A percentile compares a stretch with the other conserved stretches of the same genome.
Evolutionary conservation across 2,797 vertebrate genomes (phyloP).

Genomic region (Acanthis flammea): DNA sequence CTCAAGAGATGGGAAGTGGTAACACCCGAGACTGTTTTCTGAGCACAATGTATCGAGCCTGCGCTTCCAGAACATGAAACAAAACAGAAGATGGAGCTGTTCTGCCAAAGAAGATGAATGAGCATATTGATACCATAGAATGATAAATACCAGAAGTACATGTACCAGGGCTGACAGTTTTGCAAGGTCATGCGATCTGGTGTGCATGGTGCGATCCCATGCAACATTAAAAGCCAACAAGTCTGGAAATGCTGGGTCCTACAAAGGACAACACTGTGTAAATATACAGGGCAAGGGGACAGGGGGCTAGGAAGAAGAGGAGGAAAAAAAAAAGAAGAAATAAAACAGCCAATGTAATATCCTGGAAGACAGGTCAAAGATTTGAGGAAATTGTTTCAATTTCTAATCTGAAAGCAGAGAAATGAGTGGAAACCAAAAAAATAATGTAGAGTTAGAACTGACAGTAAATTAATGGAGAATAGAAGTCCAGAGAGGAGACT

Average conservation of each 20-base stretch:
- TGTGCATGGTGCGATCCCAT: not conserved
- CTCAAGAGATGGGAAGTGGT: not conserved
- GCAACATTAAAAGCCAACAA: not conserved
- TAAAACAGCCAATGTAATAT: not conserved
- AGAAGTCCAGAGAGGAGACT: not conserved
- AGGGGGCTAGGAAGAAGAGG: not conserved
- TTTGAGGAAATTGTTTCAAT: not conserved
- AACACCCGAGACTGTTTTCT: not conserved
- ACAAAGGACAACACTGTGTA: not conserved
- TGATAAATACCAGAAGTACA: not conserved
- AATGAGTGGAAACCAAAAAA: not conserved
- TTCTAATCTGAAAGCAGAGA: not conserved
- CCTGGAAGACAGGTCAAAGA: not conserved
- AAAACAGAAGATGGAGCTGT: constrained; percentile 72
- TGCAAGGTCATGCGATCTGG: not conserved
- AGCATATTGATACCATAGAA: constrained; percentile 17
- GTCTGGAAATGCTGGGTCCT: not conserved
- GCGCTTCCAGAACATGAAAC: constrained; percentile 24
- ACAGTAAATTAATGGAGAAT: not conserved
- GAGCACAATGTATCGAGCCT: not conserved
- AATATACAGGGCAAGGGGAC: not conserved
- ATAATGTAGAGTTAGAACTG: not conserved
- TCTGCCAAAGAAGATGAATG: constrained; percentile 63
- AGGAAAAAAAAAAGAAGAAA: not conserved
- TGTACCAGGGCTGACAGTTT: not conserved